A percentile compares a stretch with the other conserved stretches of the same genome.
Conservation (phyloP, 2,113 vertebrate genomes). For the Gymnogyps californianus region DNA sequence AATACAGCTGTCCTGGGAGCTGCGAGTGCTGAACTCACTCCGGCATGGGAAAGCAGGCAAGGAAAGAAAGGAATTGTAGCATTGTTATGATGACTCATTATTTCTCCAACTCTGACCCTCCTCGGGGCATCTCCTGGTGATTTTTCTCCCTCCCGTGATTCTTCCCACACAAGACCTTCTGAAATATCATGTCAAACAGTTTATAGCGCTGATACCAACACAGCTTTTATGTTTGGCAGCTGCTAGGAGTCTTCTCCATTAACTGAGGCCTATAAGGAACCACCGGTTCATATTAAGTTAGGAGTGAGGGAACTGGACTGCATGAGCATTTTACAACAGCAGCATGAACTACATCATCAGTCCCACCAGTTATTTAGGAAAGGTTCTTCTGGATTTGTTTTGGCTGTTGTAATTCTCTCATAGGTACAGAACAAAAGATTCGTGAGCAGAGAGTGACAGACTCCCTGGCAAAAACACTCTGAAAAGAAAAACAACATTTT, state of each 20-base stretch:
- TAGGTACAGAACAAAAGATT: neutral
- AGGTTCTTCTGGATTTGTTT: neutral
- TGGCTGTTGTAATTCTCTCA: neutral
- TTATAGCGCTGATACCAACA: neutral
- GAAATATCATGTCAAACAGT: neutral
- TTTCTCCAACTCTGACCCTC: neutral
- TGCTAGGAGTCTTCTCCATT: neutral
- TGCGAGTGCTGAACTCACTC: neutral
- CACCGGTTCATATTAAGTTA: neutral
- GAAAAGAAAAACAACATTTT: neutral
- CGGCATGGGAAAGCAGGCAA: neutral
- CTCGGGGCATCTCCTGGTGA: neutral
- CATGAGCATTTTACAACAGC: neutral
- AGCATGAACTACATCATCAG: neutral
- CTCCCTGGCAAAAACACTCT: neutral
- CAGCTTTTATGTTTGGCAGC: neutral
- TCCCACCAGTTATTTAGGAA: neutral
- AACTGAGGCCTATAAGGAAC: neutral
- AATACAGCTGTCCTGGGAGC: neutral
- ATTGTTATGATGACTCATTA: neutral
- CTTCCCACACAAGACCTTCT: neutral
- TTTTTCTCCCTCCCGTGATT: neutral
- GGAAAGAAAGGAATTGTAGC: neutral
- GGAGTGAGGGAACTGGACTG: neutral
- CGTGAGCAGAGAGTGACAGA: neutral